A percentile compares a stretch with the other conserved stretches of the same genome.
These are phyloP conservation scores for Daubentonia madagascariensis DNA, from an alignment of 2,113 vertebrate species.

Conservation along the genomic window DNA sequence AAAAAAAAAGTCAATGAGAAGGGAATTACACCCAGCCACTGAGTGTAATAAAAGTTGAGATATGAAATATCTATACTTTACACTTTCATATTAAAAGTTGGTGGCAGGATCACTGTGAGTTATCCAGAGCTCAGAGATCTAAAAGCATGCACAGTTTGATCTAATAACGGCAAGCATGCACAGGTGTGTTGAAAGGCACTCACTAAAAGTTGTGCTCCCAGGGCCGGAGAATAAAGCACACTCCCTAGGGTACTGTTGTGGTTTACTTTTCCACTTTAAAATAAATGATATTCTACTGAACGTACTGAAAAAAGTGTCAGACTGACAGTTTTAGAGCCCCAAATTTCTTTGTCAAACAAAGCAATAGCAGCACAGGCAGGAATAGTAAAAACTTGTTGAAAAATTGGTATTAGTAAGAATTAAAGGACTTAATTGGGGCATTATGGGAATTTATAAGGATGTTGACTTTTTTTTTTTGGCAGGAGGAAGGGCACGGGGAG, in stretches of 20 bases:
- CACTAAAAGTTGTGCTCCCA: not conserved
- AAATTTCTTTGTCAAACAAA: not conserved
- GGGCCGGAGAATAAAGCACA: not conserved
- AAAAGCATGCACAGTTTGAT: not conserved
- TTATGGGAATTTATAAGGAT: not conserved
- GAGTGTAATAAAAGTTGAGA: not conserved
- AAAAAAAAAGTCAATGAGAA: not conserved
- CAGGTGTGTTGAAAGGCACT: not conserved
- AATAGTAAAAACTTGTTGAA: not conserved
- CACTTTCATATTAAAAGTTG: not conserved
- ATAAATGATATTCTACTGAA: not conserved
- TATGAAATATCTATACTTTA: conserved; percentile 21
- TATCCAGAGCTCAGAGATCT: not conserved
- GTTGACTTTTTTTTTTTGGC: conserved; percentile 13
- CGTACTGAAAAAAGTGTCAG: conserved; percentile 9
- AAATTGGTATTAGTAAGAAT: not conserved
- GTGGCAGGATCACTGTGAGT: not conserved
- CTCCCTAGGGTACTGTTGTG: not conserved
- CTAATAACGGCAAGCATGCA: conserved; percentile 18
- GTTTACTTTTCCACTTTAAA: conserved; percentile 33
- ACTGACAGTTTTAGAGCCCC: not conserved
- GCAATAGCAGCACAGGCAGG: not conserved
- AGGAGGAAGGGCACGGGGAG: no score
- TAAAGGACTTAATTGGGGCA: not conserved
- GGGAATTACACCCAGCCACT: not conserved